Evolutionary conservation across 2,888 invertebrate genomes (phyloP).

Genomic region (Entomobrya multifasciata): DNA sequence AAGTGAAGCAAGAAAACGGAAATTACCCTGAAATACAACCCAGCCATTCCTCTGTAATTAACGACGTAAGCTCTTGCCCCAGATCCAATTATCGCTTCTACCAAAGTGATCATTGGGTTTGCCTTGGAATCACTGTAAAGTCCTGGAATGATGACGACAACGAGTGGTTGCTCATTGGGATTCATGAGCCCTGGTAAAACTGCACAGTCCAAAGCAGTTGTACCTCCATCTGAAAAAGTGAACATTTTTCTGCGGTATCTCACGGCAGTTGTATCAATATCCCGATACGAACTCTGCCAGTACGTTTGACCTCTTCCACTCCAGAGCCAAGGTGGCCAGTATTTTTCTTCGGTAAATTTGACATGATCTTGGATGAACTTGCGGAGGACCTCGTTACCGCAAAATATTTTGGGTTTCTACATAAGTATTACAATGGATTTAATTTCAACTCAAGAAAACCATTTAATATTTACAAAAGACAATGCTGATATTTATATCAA

Average conservation of each 20-base stretch:
- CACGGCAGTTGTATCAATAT: conserved; percentile 66
- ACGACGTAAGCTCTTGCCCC: conserved; percentile 62
- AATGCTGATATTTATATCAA: too few species aligned
- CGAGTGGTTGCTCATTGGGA: conserved; percentile 51
- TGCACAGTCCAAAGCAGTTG: conserved; percentile 54
- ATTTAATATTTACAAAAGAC: too few species aligned
- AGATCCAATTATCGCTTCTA: conserved; percentile 51
- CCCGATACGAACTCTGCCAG: conserved; percentile 54
- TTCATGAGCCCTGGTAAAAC: conserved; percentile 50
- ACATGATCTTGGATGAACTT: conserved; percentile 59
- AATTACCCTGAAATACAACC: conserved; percentile 61
- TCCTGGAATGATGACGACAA: conserved; percentile 62
- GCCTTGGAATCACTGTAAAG: conserved; percentile 64
- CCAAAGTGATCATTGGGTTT: conserved; percentile 60
- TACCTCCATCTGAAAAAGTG: conserved; percentile 63
- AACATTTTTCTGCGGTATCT: conserved; percentile 65
- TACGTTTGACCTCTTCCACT: conserved; percentile 52
- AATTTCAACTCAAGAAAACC: too few species aligned
- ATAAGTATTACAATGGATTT: not conserved
- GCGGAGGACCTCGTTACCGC: conserved; percentile 60
- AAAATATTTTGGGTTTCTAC: conserved; percentile 59
- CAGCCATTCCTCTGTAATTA: conserved; percentile 62
- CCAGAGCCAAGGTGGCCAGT: conserved; percentile 64
- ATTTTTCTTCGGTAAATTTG: conserved; percentile 57
- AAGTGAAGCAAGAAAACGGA: too few species aligned